Evolutionary conservation across 2,113 vertebrate species (phyloP), one percentile per base, ranked within the genome.

Genomic region (Bothrops jararaca): DNA sequence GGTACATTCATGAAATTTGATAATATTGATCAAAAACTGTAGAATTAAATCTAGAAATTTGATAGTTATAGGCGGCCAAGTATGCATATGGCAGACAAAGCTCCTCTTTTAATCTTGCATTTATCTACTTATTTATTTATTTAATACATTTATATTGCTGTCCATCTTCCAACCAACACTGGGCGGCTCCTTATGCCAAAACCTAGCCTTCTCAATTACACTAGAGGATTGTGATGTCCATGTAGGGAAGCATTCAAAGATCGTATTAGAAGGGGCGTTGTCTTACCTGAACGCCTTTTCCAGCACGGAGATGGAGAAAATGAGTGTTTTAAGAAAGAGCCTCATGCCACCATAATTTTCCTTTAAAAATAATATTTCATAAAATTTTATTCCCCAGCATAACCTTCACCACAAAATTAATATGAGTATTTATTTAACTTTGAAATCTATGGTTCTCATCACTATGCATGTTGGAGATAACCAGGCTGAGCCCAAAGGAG

Each of bases 341-440:
- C 22, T 53, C 10, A 4, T 34, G 29, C 58, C 58, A 80, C 15
- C 50, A 9, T n/a, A 26, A 45, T 20, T 42, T 88, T 54, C 24
- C 8, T 69, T 85, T 42, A 88, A 85, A 6, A 86, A 86, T 90
- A 50, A 91, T 89, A 88, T 93, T 91, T 92, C 90, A 57, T 39
- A 80, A 90, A 29, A 3, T 48, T 39, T 39, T 95, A 50, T 90
- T 91, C 92, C 74, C 20, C 91, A 26, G 92, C 93, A 92, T 29
- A 92, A 93, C 88, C 93, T 13, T 58, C 87, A 50, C 26, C 13
- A 26, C 12, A 5, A 3, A 89, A 90, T 56, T 85, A 93, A 85
- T 42, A 50, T 34, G 94, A 15, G 11, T 39, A 94, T 87, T 6
- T 95, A 93, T n/a, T 0, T 0, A 87, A 57, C 91, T 92, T n/a